Conservation (phyloP, 2,797 vertebrate genomes). For the Tachyglossus aculeatus region DNA sequence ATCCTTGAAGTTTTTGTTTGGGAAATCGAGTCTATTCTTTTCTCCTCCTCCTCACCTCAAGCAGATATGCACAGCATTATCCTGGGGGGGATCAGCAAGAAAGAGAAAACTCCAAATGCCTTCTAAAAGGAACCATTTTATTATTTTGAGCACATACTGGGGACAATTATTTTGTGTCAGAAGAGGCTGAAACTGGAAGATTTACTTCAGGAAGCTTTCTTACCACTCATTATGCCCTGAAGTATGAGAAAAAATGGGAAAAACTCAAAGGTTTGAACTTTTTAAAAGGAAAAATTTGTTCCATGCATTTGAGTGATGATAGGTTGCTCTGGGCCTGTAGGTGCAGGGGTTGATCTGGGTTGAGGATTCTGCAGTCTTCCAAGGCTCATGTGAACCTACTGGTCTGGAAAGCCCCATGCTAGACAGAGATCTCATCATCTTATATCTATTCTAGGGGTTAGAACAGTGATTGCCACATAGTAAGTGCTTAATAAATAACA, state of each 20-base stretch:
- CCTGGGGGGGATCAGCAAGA: neutral
- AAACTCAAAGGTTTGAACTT: neutral
- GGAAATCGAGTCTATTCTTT: slow-evolving; percentile 2
- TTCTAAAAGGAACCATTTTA: slow-evolving; percentile 11
- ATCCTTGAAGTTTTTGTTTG: slow-evolving; percentile 23
- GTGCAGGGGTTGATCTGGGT: too few species aligned
- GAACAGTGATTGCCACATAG: neutral
- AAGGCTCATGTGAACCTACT: too few species aligned
- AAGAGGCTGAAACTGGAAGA: neutral
- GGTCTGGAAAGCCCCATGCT: too few species aligned
- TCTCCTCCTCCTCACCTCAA: neutral
- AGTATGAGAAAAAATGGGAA: neutral
- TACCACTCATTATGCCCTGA: neutral
- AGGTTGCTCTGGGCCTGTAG: too few species aligned
- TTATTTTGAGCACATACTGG: neutral
- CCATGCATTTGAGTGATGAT: too few species aligned
- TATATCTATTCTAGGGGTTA: too few species aligned
- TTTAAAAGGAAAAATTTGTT: too few species aligned
- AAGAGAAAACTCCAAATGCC: slow-evolving; percentile 24
- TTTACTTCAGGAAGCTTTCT: neutral
- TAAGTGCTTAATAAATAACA: neutral
- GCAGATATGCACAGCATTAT: neutral
- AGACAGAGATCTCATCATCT: too few species aligned
- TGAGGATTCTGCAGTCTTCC: too few species aligned
- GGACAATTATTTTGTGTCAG: neutral